A percentile compares a stretch with the other conserved stretches of the same genome.
phyloP scores from a whole-genome alignment of 2,888 invertebrate species.

The Torymus aiolomorphi region DNA sequence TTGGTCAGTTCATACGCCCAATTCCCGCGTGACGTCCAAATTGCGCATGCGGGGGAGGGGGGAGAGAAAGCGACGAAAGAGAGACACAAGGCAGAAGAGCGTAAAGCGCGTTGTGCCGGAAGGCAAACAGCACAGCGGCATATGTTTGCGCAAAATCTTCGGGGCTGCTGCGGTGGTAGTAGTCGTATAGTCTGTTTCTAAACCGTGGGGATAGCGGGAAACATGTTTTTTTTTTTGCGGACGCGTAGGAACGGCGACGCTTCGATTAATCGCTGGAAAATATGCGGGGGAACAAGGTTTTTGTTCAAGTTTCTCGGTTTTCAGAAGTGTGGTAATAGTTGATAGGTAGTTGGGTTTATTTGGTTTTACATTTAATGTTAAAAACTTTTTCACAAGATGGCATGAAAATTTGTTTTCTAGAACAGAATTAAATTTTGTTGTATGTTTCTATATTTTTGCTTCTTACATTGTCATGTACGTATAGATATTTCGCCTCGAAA shows the following conservation, averaged over 20 bases:
- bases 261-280: conserved; percentile 23
- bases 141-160: conserved; percentile 70
- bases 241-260: background rate
- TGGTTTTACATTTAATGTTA: no score
- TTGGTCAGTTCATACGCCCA: conserved; percentile 37
- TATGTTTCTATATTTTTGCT: no score
- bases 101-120: conserved; percentile 69
- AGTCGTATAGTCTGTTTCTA: conserved; percentile 9
- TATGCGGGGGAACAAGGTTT: background rate
- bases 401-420: no score
- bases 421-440: no score
- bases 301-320: background rate
- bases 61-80: conserved; percentile 44
- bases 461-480: no score
- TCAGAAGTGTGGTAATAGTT: no score
- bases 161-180: no score
- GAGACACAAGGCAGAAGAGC: conserved; percentile 65
- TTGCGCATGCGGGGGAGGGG: conserved; percentile 40
- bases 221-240: background rate
- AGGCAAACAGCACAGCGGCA: conserved; percentile 73
- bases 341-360: no score
- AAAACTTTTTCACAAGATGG: no score
- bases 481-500: no score
- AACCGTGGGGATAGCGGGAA: conserved; percentile 1
- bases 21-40: conserved; percentile 3